phyloP scores from a whole-genome alignment of 2,888 invertebrate genomes.

The Caprella mutica region DNA sequence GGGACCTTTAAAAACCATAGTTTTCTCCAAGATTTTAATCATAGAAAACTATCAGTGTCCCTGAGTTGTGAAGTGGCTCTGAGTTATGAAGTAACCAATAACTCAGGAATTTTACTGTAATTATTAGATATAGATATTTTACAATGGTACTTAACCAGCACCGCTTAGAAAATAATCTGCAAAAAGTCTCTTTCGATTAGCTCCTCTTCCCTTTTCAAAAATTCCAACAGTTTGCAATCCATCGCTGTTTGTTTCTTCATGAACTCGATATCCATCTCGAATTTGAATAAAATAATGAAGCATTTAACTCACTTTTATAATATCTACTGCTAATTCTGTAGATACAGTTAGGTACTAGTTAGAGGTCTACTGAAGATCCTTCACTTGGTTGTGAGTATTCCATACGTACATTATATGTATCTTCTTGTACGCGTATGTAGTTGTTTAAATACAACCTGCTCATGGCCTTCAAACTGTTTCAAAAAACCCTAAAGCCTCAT shows the following conservation, averaged over 20 bases:
- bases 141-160: neutral
- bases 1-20: no score
- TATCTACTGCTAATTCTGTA: neutral
- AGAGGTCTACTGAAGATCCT: conserved; percentile 15
- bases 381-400: conserved; percentile 34
- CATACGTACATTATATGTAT: conserved; percentile 22
- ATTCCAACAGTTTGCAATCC: neutral
- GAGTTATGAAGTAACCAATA: neutral
- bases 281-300: neutral
- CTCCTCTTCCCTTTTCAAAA: neutral
- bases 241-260: neutral
- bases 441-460: conserved; percentile 35
- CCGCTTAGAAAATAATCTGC: neutral
- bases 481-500: conserved; percentile 38
- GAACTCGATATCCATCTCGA: neutral
- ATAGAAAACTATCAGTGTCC: no score
- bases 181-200: neutral
- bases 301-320: neutral
- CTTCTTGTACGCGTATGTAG: conserved; percentile 20
- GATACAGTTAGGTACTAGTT: no score
- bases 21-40: no score
- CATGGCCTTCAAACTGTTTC: conserved; percentile 37
- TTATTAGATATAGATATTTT: neutral
- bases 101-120: neutral
- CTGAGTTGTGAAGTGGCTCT: no score